Base-by-base conservation (phyloP, 2,888 invertebrate genomes). In the Agriopis aurantiaria region DNA sequence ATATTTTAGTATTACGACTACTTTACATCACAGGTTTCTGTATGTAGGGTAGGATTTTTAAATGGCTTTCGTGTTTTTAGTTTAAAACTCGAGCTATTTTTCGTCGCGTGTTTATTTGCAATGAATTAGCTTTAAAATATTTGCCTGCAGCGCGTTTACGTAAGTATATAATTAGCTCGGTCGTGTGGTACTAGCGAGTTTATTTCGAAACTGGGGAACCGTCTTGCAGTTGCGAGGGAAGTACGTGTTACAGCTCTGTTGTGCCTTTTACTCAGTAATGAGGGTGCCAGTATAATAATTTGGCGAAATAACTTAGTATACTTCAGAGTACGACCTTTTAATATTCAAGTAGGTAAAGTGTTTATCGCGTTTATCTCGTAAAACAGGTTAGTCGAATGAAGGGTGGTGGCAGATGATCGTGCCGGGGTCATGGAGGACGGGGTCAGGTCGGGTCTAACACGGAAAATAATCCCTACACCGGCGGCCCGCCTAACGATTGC, bases 321-420 rank as follows among this genome's bases (percentile, higher is more conserved):
- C 83, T 84, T 82, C 78, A 82, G 78, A 80, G 80, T 77, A 82
- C 80, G 78, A 82, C 80, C 80, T 80, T 82, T 86, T 83, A 86
- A 86, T 86, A 86, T 86, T 85, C 82, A 73, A 85, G 85, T 83
- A 85, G 83, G 83, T 82, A 80, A 83, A 85, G 84, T 85, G 86
- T 88, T 88, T 88, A 87, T 88, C 84, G 85, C 82, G 82, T 83
- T 86, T 86, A 87, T 88, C 82, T 84, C 84, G 82, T 87, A 87
- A 89, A 90, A 91, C 91, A 89, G 90, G 91, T 91, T 91, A 87
- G 85, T 82, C 81, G 86, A 87, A 87, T 85, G 87, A 89, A 88
- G 87, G 90, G 89, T 85, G 89, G 84, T 81, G 82, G 77, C 82
- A 86, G 86, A 88, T 87, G 86, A 89, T 87, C 84, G 87, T 80